Evolutionary conservation across 1,140 invertebrate genomes (phyloP).

Genomic region (Halictus rubicundus): DNA sequence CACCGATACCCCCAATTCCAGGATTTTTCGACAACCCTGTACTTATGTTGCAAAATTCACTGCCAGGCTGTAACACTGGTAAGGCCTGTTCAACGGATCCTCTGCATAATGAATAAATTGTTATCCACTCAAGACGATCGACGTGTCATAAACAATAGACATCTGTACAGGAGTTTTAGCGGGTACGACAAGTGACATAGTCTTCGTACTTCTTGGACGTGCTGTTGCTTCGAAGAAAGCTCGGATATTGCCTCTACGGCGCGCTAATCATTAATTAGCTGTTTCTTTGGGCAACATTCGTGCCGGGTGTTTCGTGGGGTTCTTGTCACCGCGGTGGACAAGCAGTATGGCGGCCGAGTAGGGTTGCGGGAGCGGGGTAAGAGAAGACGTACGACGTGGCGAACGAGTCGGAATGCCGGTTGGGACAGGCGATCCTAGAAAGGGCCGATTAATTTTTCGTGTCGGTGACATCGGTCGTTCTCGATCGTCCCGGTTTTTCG

Average conservation of each 20-base stretch:
- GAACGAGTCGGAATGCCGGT: slow-evolving; percentile 59
- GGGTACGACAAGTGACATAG: too few relatives aligned
- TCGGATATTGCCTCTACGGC: slow-evolving; percentile 48
- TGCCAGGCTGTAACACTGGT: too few relatives aligned
- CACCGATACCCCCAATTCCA: too few relatives aligned
- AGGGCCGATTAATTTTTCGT: slow-evolving; percentile 49
- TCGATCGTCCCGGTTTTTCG: slow-evolving; percentile 39
- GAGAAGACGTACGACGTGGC: slow-evolving; percentile 46
- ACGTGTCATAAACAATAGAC: too few relatives aligned
- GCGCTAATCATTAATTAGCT: slow-evolving; percentile 70
- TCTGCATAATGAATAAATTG: too few relatives aligned
- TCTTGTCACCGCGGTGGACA: slow-evolving; percentile 23
- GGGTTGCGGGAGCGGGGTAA: not conserved
- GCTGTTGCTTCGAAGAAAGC: slow-evolving; percentile 8
- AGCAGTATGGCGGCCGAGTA: not conserved
- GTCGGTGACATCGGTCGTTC: slow-evolving; percentile 42
- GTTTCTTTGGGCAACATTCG: slow-evolving; percentile 60
- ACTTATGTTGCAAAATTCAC: too few relatives aligned
- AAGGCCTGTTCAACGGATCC: too few relatives aligned
- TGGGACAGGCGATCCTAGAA: slow-evolving; percentile 45
- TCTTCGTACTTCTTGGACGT: not conserved
- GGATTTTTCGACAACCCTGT: too few relatives aligned
- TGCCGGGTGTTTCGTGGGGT: slow-evolving; percentile 44
- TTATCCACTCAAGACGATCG: too few relatives aligned
- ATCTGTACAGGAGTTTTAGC: too few relatives aligned